Conservation (phyloP, 2,888 invertebrate genomes). For the Marronus borbonicus region DNA sequence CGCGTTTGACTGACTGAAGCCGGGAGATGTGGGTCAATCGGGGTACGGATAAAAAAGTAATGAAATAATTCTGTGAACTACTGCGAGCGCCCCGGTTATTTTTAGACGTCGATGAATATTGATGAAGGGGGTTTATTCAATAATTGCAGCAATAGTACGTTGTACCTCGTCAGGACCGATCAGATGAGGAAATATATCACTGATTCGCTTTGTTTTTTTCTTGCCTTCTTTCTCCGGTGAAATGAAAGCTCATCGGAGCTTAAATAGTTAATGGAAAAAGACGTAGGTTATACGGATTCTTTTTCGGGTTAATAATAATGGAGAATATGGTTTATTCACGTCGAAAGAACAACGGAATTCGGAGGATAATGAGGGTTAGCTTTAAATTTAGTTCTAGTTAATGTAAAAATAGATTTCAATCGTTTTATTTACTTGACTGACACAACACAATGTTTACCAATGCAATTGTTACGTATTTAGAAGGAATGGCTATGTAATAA, state of each 20-base stretch:
- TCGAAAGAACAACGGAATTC: too few relatives aligned
- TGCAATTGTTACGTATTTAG: too few relatives aligned
- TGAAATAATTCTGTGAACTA: conserved; percentile 35
- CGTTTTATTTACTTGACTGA: neutral
- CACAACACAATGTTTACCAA: neutral
- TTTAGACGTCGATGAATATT: conserved; percentile 34
- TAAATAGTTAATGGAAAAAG: conserved; percentile 7
- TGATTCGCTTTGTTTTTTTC: neutral
- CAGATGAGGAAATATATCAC: neutral
- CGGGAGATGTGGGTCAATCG: conserved; percentile 31
- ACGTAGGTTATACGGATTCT: conserved; percentile 8
- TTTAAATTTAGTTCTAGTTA: conserved; percentile 20
- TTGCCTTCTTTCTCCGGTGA: neutral
- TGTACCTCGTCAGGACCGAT: neutral
- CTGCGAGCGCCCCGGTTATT: conserved; percentile 17
- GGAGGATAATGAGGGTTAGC: neutral
- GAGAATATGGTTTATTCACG: conserved; percentile 20
- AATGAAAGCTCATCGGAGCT: neutral
- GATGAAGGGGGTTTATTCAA: conserved; percentile 26
- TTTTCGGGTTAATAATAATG: conserved; percentile 23
- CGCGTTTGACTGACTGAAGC: neutral
- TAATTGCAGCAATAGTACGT: conserved; percentile 24
- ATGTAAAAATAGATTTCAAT: conserved; percentile 12
- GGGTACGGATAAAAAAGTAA: conserved; percentile 34
- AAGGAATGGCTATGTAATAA: too few relatives aligned